Evolutionary conservation across 2,888 invertebrate genomes (phyloP), one percentile per base, ranked within the genome.

Genomic region (Lottia gigantea): DNA sequence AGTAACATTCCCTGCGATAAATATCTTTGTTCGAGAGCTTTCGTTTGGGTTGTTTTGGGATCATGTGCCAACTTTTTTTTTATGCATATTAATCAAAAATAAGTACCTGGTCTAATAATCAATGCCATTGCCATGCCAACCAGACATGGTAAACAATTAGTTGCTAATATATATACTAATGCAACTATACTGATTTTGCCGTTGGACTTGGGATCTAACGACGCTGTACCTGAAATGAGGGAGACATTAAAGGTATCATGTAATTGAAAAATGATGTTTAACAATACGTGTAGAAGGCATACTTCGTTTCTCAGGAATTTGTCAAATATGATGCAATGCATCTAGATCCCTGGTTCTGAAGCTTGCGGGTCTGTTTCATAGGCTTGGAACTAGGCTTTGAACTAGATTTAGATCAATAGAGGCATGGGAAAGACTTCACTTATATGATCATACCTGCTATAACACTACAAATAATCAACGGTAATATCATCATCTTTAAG

Each of bases 401-500:
- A n/a, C n/a, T n/a, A n/a, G n/a, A n/a, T n/a, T n/a, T n/a, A n/a
- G n/a, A n/a, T n/a, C n/a, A n/a, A n/a, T n/a, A n/a, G 31, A 31
- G 6, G 31, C 6, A 40, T 6, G 40, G 8, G 40, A 40, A 8
- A 8, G 25, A 26, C 1, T 63, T 25, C 31, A 16, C 63, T 19
- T 8, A n/a, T 23, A 49, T 46, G 6, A 3, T 49, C 76, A 73
- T 74, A 84, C 84, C 82, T 68, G 80, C 73, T 12, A 84, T 76
- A 7, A 84, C 80, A 62, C 82, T 82, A 68, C 81, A 79, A 0
- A 80, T 76, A 23, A 84, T 77, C 14, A 83, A 70, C 0, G 83
- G 84, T 25, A 83, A 71, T 16, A 83, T 81, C 79, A 82, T 81
- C 77, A 82, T 76, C 68, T 83, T 83, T 31, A 84, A 68, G 55